Conservation (phyloP, 2,888 invertebrate genomes). For the Hirtodrosophila alboralis region DNA sequence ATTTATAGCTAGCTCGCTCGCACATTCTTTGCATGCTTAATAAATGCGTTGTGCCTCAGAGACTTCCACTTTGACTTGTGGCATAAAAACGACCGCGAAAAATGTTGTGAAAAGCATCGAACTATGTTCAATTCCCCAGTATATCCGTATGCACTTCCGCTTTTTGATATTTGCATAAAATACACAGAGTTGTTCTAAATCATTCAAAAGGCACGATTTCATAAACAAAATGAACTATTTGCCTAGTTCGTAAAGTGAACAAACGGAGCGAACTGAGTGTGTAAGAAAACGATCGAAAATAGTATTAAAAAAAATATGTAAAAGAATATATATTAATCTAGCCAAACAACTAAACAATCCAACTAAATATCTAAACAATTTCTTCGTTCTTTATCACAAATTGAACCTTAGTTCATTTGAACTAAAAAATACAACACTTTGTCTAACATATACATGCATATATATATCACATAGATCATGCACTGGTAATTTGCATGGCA, state of each 20-base stretch:
- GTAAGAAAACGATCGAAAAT: too few relatives aligned
- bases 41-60: constrained; percentile 53
- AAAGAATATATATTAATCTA: too few relatives aligned
- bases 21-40: constrained; percentile 74
- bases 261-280: too few relatives aligned
- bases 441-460: constrained; percentile 10
- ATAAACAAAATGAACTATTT: too few relatives aligned
- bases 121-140: constrained; percentile 37
- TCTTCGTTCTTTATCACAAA: too few relatives aligned
- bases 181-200: too few relatives aligned
- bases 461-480: constrained; percentile 40
- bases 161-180: constrained; percentile 65
- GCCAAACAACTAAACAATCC: too few relatives aligned
- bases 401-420: too few relatives aligned
- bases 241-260: too few relatives aligned
- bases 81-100: constrained; percentile 51
- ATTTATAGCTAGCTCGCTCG: constrained; percentile 11
- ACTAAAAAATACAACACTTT: background rate
- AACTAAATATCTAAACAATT: too few relatives aligned
- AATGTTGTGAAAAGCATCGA: constrained; percentile 54
- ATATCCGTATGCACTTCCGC: constrained; percentile 58
- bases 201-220: too few relatives aligned
- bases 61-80: constrained; percentile 61
- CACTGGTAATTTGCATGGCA: constrained; percentile 48
- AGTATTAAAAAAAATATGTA: too few relatives aligned